Percentiles rank a stretch among this genome's conserved stretches.
Evolutionary conservation across 2,888 invertebrate genomes (phyloP).

Genomic region (Drosophila fungiperda): DNA sequence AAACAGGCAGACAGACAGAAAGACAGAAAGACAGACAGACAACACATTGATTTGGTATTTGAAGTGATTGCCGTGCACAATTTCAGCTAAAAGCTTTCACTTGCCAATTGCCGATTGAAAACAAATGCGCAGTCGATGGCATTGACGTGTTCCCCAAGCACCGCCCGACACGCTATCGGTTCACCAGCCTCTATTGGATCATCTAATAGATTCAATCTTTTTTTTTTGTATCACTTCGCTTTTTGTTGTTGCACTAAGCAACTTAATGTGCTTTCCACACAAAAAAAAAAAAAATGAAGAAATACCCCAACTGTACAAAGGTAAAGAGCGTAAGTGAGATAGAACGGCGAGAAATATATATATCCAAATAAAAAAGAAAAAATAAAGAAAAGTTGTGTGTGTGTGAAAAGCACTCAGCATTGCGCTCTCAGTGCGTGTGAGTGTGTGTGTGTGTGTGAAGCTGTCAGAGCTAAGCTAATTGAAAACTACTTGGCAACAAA

Average conservation of each 20-base stretch:
- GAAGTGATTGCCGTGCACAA: conserved; percentile 69
- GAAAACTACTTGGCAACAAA: conserved; percentile 67
- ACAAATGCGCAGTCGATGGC: conserved; percentile 53
- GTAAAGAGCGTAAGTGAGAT: conserved; percentile 13
- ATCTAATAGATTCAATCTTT: background rate
- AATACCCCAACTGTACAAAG: conserved; percentile 28
- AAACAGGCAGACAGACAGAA: background rate
- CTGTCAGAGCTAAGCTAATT: conserved; percentile 67
- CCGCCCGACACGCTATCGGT: conserved; percentile 8
- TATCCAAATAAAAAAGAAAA: background rate
- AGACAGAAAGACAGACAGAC: conserved; percentile 1
- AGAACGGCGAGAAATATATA: background rate
- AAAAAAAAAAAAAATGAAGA: conserved; percentile 2
- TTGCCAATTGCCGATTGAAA: conserved; percentile 73
- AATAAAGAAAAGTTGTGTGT: conserved; percentile 1
- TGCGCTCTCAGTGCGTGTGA: conserved; percentile 19
- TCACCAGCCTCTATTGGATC: conserved; percentile 24
- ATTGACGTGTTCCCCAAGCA: conserved; percentile 16
- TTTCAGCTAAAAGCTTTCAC: conserved; percentile 76
- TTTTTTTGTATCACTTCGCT: background rate
- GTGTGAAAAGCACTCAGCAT: conserved; percentile 54
- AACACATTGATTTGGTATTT: conserved; percentile 33
- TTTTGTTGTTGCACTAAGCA: conserved; percentile 40
- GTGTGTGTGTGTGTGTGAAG: conserved; percentile 12
- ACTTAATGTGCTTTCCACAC: conserved; percentile 36